Evolutionary conservation across 2,797 vertebrate species (phyloP), one percentile per base, ranked within the genome.

Genomic region (Eupleurogrammus muticus): DNA sequence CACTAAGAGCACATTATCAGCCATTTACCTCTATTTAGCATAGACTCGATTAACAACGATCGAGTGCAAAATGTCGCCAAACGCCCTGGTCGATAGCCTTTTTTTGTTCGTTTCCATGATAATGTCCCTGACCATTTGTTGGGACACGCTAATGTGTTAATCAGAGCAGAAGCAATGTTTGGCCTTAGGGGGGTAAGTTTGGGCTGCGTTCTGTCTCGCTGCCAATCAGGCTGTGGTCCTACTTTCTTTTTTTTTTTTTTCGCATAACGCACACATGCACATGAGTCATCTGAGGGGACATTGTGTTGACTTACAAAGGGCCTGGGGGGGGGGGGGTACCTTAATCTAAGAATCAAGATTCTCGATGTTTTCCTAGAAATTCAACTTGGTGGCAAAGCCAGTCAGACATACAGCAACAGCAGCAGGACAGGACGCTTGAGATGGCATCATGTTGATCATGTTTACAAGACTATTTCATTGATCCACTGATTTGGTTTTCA

Each of bases 131-230:
- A 70, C 55, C 72, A 72, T 86, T 88, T 80, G 72, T 69, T 76
- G 64, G 68, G 57, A 82, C 67, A 75, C 66, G 77, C 59, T 82
- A 83, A 89, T 84, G 79, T 72, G 81, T 66, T 86, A 92, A 91
- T 90, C 81, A 90, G 91, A 90, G 89, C 82, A 17, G 84, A 87
- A 89, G 69, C 79, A 67, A 75, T 70, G 73, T 77, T 84, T 81
- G 54, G 79, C 87, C 86, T 67, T 8, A 20, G 75, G 85, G 68
- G 16, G n/a, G 4, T 6, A 61, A 21, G 55, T 72, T 84, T 70
- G 56, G 60, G 60, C 73, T 66, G 44, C 46, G 66, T 32, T 53
- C 32, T 60, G 55, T 38, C 56, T 48, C 6, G 51, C 49, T 62
- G 66, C 66, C 75, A 78, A n/a, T 66, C 40, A 7, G 10, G 55